Base-by-base conservation (phyloP, 2,888 invertebrate species). In the Eristalinus aeneus region DNA sequence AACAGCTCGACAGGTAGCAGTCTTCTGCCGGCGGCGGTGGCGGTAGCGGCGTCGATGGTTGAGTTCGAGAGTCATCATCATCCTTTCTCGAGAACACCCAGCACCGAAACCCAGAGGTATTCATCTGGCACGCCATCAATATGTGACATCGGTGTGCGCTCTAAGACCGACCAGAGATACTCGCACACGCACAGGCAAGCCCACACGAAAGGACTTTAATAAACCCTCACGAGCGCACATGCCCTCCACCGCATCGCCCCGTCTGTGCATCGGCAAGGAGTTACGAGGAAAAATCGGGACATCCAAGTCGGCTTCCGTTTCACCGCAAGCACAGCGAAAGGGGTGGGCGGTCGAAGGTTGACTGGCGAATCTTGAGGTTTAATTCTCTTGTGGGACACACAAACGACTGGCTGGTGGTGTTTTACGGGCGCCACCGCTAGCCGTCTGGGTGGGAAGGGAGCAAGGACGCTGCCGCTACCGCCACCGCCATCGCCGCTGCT, bases 1-100 rank as follows among this genome's bases (percentile, higher is more conserved):
- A 88, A 87, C 74, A 77, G 69, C 76, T 84, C 72, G 81, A 67
- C 85, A 86, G 85, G 86, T 86, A 86, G 27, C 54, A 63, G n/a
- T 12, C 36, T 16, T 9, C 9, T 36, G 11, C 12, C 12, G 31
- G 8, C 11, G 22, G 3, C 20, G 34, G 12, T 39, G n/a, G 63
- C n/a, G 10, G 23, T 36, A 1, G 11, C 36, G 6, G 22, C n/a
- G 23, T 1, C 20, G 31, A 1, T 54, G 36, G 9, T 4, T 63
- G 12, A 23, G 67, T 61, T 56, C 65, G 65, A 74, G 72, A 69
- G 72, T 72, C 75, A 63, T 77, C 78, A 74, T 74, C 78, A 74
- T 74, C 83, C 53, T 64, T 63, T 63, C 58, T 74, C 20, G 32
- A 53, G 60, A 78, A 54, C 74, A 74, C 69, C 80, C 34, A 54